Evolutionary conservation across 92 coral and sea anemone species (phyloP).

Genomic region (Epizoanthus fatuus): DNA sequence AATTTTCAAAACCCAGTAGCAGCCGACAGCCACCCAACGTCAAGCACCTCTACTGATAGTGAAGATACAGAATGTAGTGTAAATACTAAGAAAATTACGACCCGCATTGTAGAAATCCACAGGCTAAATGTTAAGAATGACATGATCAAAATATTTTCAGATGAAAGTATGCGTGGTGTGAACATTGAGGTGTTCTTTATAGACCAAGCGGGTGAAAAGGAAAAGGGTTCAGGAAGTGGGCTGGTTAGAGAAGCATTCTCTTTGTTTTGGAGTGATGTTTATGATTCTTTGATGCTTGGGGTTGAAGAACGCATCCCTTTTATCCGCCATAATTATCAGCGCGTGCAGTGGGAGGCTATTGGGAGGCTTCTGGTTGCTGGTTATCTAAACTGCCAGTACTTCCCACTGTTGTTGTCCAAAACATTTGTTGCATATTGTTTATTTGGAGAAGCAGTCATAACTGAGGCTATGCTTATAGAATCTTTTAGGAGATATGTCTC

Average conservation of each 20-base stretch:
- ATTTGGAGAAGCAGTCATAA: slow-evolving; percentile 34
- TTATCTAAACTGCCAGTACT: slow-evolving; percentile 42
- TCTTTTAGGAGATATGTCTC: slow-evolving; percentile 48
- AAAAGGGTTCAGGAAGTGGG: slow-evolving; percentile 24
- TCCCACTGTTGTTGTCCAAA: slow-evolving; percentile 48
- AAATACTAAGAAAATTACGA: neutral
- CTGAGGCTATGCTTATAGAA: slow-evolving; percentile 30
- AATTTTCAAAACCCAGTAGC: neutral
- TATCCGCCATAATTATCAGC: slow-evolving; percentile 56
- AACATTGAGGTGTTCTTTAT: no score
- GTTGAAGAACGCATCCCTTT: slow-evolving; percentile 27
- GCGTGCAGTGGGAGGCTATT: slow-evolving; percentile 46
- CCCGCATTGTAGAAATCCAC: slow-evolving; percentile 11
- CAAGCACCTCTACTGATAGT: neutral
- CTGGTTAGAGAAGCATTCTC: slow-evolving; percentile 2
- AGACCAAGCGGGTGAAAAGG: neutral
- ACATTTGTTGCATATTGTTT: slow-evolving; percentile 42
- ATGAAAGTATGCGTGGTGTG: neutral
- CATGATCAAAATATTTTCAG: slow-evolving; percentile 12
- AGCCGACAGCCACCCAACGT: neutral
- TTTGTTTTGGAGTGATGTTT: slow-evolving; percentile 25
- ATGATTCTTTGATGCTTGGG: slow-evolving; percentile 31
- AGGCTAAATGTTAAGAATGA: slow-evolving; percentile 18
- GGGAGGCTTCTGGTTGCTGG: slow-evolving; percentile 52
- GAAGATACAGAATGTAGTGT: neutral